Percentiles rank a stretch among this genome's conserved stretches.
Evolutionary conservation across 1,140 invertebrate genomes (phyloP).

Genomic region (Globodera rostochiensis): DNA sequence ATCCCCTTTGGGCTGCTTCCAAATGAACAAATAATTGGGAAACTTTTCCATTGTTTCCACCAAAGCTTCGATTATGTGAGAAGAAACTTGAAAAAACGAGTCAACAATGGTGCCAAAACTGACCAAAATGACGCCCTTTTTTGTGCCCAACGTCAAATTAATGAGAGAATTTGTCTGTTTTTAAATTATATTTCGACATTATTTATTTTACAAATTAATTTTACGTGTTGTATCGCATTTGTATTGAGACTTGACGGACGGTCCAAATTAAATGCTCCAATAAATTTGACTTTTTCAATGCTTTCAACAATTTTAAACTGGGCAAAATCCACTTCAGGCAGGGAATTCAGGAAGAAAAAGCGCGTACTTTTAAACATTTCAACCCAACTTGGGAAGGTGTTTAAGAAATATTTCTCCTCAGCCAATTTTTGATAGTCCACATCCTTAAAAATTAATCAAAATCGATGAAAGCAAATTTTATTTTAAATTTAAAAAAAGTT

Average conservation of each 20-base stretch:
- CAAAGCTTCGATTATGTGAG: slow-evolving; percentile 17
- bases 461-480: not conserved
- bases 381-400: not conserved
- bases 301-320: not conserved
- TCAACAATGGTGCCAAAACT: not conserved
- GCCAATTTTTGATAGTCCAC: not conserved
- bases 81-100: not conserved
- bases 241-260: not conserved
- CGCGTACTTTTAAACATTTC: not conserved
- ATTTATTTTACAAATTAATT: not conserved
- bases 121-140: too few relatives aligned
- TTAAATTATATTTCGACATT: not conserved
- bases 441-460: not conserved
- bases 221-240: not conserved
- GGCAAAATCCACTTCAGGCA: not conserved
- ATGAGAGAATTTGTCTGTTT: too few relatives aligned
- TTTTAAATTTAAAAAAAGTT: too few relatives aligned
- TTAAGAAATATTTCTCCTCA: not conserved
- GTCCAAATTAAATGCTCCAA: too few relatives aligned
- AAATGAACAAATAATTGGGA: slow-evolving; percentile 42
- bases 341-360: too few relatives aligned
- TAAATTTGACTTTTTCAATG: not conserved
- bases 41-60: slow-evolving; percentile 37
- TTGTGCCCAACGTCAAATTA: too few relatives aligned
- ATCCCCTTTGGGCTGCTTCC: not conserved